Evolutionary conservation across 2,888 invertebrate species (phyloP).

Genomic region (Trachelus iudaicus): DNA sequence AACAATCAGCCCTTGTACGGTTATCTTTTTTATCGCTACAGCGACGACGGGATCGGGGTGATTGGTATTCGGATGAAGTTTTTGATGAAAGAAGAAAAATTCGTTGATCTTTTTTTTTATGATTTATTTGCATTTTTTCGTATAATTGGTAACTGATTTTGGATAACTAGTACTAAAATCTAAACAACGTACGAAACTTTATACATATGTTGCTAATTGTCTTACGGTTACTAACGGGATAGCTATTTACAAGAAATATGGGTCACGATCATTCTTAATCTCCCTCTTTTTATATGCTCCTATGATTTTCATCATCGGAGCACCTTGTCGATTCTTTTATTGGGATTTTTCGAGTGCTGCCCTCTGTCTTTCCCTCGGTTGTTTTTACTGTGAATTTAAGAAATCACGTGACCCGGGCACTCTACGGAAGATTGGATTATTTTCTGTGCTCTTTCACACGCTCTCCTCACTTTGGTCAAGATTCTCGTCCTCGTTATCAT

Average conservation of each 20-base stretch:
- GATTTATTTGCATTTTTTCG: conserved; percentile 57
- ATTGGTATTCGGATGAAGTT: neutral
- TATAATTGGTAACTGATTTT: conserved; percentile 62
- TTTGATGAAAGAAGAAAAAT: neutral
- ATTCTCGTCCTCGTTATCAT: conserved; percentile 7
- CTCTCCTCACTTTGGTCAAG: conserved; percentile 21
- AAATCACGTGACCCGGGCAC: conserved; percentile 31
- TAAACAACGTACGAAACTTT: conserved; percentile 61
- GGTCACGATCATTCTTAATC: conserved; percentile 31
- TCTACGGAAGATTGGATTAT: conserved; percentile 51
- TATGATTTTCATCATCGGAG: neutral
- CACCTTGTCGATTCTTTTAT: neutral
- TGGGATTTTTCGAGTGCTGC: neutral
- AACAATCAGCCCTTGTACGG: neutral
- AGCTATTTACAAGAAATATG: conserved; percentile 53
- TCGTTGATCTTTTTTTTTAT: conserved; percentile 37
- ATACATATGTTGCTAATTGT: conserved; percentile 52
- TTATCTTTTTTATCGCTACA: neutral
- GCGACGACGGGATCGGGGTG: neutral
- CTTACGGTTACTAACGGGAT: conserved; percentile 39
- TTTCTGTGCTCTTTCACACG: conserved; percentile 27
- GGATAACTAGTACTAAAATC: conserved; percentile 57
- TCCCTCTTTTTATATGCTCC: neutral
- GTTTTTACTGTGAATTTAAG: neutral
- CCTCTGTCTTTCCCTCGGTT: neutral